These are phyloP conservation scores for Pteronotus mesoamericanus DNA, from an alignment of 2,797 vertebrate genomes.

Conservation along the genomic window DNA sequence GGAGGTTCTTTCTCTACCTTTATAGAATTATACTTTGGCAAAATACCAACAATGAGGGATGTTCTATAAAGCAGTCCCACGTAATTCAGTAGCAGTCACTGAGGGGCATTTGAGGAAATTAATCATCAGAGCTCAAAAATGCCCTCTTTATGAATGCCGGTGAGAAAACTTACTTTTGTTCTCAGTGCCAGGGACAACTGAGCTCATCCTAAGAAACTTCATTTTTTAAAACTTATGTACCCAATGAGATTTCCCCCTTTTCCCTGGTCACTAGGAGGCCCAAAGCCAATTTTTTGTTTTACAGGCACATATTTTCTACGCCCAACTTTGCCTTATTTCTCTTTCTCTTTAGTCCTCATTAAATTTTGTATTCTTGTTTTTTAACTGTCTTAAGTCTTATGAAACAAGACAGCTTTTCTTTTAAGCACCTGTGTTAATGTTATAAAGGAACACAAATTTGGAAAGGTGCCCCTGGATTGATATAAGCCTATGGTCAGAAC, in stretches of 20 bases:
- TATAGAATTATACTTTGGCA: not conserved
- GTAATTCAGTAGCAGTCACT: not conserved
- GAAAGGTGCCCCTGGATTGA: not conserved
- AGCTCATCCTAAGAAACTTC: not conserved
- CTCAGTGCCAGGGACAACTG: not conserved
- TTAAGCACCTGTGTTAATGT: not conserved
- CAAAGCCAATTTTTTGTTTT: not conserved
- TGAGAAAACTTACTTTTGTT: conserved; percentile 10
- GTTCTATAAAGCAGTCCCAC: not conserved
- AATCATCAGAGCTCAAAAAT: not conserved
- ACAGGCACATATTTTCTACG: not conserved
- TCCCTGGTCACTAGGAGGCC: not conserved
- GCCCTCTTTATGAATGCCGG: not conserved
- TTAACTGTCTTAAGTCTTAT: not conserved
- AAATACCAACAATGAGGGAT: not conserved
- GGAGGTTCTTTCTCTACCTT: not conserved
- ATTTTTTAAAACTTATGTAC: not conserved
- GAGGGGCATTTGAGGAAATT: not conserved
- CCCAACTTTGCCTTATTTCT: not conserved
- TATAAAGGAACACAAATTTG: not conserved
- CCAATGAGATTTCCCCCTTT: not conserved
- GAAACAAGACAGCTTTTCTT: not conserved
- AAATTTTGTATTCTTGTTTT: not conserved
- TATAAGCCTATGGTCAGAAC: not conserved
- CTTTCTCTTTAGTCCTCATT: not conserved